phyloP scores from a whole-genome alignment of 1,140 invertebrate genomes.

The Aporrectodea caliginosa region DNA sequence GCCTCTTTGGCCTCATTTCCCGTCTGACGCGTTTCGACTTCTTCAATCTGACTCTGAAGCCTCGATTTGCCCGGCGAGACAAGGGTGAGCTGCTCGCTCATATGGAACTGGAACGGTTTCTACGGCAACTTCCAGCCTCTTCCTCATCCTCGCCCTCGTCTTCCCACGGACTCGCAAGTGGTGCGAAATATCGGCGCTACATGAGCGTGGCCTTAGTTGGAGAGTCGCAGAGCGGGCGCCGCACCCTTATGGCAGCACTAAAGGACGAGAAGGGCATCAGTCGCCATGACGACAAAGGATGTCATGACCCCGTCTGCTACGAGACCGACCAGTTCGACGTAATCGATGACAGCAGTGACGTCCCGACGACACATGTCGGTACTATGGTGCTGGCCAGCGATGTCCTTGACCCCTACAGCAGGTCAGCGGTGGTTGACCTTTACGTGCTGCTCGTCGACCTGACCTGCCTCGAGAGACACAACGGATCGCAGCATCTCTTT shows the following conservation, averaged over 20 bases:
- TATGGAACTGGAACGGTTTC: constrained; percentile 4
- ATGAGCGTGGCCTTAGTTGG: constrained; percentile 16
- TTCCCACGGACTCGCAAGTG: neutral
- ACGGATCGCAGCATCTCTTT: constrained; percentile 32
- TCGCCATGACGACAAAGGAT: constrained; percentile 3
- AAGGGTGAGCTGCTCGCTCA: neutral
- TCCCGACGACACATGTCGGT: constrained; percentile 10
- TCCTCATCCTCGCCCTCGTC: too few relatives aligned
- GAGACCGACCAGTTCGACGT: constrained; percentile 31
- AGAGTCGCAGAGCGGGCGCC: neutral
- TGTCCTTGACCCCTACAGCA: constrained; percentile 19
- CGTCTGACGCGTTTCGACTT: constrained; percentile 9
- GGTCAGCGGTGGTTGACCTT: constrained; percentile 19
- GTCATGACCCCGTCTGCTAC: constrained; percentile 13
- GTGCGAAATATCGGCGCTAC: neutral
- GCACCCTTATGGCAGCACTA: neutral
- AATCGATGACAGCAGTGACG: neutral
- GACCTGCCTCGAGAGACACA: constrained; percentile 30
- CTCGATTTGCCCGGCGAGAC: neutral
- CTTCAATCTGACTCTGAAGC: neutral
- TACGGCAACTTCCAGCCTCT: too few relatives aligned
- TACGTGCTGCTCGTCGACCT: constrained; percentile 28
- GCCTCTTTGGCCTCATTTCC: neutral
- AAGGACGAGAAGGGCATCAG: constrained; percentile 20
- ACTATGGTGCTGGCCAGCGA: constrained; percentile 32